These are phyloP conservation scores for Cepphus grylle DNA, from an alignment of 2,113 vertebrate species.

Conservation along the genomic window DNA sequence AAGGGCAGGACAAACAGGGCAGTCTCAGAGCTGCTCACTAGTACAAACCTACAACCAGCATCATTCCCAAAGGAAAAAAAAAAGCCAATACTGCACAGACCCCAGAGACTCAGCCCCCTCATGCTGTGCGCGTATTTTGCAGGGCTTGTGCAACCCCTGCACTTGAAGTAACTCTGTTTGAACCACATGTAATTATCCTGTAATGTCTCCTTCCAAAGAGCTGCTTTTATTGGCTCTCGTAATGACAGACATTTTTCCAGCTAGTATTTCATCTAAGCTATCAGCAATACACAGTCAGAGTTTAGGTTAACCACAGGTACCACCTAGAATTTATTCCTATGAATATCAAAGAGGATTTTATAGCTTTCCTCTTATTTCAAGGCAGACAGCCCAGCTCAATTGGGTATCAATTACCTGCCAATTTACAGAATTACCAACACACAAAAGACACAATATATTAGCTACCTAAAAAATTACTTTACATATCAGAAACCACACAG, in stretches of 20 bases:
- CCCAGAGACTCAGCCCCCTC: background rate
- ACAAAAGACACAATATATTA: background rate
- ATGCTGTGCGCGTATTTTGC: background rate
- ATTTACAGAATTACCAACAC: conserved; percentile 12
- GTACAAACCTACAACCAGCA: background rate
- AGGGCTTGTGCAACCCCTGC: background rate
- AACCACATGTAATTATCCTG: background rate
- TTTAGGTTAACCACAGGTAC: background rate
- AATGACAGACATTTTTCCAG: background rate
- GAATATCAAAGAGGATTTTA: conserved; percentile 15
- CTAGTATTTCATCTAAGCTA: background rate
- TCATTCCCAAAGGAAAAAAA: background rate
- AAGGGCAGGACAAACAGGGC: background rate
- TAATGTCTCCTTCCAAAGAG: background rate
- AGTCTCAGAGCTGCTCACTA: background rate
- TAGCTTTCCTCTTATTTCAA: background rate
- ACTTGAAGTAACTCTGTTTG: background rate
- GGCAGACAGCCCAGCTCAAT: background rate
- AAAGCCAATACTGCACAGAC: background rate
- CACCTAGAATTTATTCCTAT: background rate
- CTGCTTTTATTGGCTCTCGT: background rate
- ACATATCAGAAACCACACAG: background rate
- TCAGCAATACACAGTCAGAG: background rate
- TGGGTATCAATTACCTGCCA: conserved; percentile 35
- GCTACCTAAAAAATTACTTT: conserved; percentile 13